A percentile compares a stretch with the other conserved stretches of the same genome.
Conservation (phyloP, 1,140 invertebrate species). For the Daktulosphaira vitifoliae region DNA sequence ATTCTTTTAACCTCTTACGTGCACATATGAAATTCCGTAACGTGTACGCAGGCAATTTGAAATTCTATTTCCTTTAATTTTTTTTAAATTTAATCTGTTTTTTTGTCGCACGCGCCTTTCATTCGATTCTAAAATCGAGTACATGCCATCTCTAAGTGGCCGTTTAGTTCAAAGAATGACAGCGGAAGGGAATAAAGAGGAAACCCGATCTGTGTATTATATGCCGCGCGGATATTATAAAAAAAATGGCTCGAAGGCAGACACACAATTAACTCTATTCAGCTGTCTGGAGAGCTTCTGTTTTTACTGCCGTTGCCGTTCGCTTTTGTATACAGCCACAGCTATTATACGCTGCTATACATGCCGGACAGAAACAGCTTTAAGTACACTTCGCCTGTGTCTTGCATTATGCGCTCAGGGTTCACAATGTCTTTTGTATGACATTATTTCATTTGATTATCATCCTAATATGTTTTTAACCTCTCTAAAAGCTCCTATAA, state of each 20-base stretch:
- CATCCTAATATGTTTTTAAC: too few species aligned
- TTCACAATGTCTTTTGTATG: too few species aligned
- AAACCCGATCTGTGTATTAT: slow-evolving; percentile 25
- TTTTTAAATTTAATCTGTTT: too few species aligned
- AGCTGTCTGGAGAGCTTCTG: slow-evolving; percentile 20
- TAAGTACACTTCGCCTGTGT: too few species aligned
- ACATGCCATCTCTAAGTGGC: slow-evolving; percentile 2
- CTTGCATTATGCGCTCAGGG: too few species aligned
- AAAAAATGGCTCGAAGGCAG: slow-evolving; percentile 13
- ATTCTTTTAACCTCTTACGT: slow-evolving; percentile 2
- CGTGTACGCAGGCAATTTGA: too few species aligned
- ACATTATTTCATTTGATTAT: too few species aligned
- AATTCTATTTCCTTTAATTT: too few species aligned
- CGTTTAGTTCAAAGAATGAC: not conserved
- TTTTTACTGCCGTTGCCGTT: not conserved
- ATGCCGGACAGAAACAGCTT: too few species aligned
- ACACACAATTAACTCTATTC: slow-evolving; percentile 31
- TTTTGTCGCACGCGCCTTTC: not conserved
- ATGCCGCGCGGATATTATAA: not conserved
- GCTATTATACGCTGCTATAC: too few species aligned
- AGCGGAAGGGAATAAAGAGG: not conserved
- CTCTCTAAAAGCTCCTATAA: too few species aligned
- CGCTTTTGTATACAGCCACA: too few species aligned
- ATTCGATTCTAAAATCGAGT: slow-evolving; percentile 4
- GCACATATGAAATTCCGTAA: not conserved